phyloP scores from a whole-genome alignment of 1,140 invertebrate genomes.

The Sitobion miscanthi region DNA sequence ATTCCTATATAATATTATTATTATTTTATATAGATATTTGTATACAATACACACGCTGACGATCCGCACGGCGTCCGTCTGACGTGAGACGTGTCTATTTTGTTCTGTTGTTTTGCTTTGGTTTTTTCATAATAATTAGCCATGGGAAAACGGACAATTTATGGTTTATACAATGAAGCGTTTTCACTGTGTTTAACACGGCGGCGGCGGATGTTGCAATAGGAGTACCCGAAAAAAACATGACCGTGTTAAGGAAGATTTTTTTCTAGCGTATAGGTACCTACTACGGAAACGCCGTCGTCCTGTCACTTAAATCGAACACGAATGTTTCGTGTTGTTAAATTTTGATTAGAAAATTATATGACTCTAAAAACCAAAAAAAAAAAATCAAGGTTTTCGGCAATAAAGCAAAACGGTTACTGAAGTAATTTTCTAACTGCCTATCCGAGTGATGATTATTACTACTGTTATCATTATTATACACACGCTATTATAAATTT shows the following conservation, averaged over 20 bases:
- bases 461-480: not conserved
- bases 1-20: conserved; percentile 11
- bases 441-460: not conserved
- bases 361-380: not conserved
- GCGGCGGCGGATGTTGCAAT: not conserved
- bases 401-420: not conserved
- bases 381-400: not conserved
- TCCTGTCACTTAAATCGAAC: not conserved
- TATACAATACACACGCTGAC: not conserved
- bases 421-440: not conserved
- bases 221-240: not conserved
- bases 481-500: not conserved
- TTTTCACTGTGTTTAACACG: not conserved
- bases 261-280: not conserved
- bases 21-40: not conserved
- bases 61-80: not conserved
- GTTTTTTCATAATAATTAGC: not conserved
- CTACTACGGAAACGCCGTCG: not conserved
- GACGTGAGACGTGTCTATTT: not conserved
- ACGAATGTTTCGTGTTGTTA: not conserved
- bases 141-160: not conserved
- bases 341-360: conserved; percentile 21
- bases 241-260: not conserved
- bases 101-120: not conserved
- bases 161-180: not conserved